A percentile compares a stretch with the other conserved stretches of the same genome.
Evolutionary conservation across 2,888 invertebrate species (phyloP).

Genomic region (Apamea epomidion): DNA sequence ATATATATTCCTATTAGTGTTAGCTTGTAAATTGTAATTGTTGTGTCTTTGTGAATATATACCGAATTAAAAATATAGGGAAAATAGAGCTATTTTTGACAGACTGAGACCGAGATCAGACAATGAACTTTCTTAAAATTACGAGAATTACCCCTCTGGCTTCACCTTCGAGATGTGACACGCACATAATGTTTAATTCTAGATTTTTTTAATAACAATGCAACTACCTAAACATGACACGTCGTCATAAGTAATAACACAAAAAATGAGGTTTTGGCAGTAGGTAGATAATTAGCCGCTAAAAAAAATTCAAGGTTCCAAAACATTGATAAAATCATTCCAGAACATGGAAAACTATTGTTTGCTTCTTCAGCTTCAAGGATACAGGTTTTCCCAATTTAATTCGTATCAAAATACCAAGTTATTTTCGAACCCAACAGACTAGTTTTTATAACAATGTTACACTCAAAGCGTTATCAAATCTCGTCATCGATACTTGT

Average conservation of each 20-base stretch:
- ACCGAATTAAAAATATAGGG: too few species aligned
- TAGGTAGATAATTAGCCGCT: conserved; percentile 1
- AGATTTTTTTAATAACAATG: neutral
- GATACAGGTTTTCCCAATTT: neutral
- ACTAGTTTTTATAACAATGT: conserved; percentile 8
- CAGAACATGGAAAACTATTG: too few species aligned
- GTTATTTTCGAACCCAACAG: neutral
- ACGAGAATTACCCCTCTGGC: too few species aligned
- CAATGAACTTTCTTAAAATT: too few species aligned
- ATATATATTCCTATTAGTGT: too few species aligned
- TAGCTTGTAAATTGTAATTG: too few species aligned
- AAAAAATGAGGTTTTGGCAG: neutral
- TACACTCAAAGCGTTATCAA: neutral
- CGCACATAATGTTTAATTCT: neutral
- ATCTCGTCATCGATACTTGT: neutral
- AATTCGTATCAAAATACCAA: neutral
- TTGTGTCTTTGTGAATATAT: too few species aligned
- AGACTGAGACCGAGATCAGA: too few species aligned
- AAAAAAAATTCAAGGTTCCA: neutral
- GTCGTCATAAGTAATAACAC: neutral
- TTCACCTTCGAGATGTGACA: too few species aligned
- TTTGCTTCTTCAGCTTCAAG: neutral
- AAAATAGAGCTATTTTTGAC: too few species aligned
- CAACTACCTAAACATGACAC: too few species aligned
- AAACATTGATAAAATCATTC: conserved; percentile 1